Evolutionary conservation across 2,797 vertebrate species (phyloP), one percentile per base, ranked within the genome.

Genomic region (Acanthornis magna): DNA sequence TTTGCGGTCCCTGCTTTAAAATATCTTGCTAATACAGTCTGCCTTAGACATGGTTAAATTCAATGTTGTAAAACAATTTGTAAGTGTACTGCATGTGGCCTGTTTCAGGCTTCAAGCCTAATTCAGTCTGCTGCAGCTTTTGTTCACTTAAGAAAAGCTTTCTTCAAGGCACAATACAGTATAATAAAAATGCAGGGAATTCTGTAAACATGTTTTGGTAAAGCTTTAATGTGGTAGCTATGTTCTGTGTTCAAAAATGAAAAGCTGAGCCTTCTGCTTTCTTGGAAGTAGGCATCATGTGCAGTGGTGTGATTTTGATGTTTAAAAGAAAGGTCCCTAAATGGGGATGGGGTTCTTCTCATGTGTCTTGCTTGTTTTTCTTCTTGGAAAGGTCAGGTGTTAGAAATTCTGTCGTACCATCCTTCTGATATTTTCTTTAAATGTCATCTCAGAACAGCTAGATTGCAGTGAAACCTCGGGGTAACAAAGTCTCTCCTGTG

Each of bases 401-500:
- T 82, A 83, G 66, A 86, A 91, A 85, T 94, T 95, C 58, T 93
- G 7, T 17, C 92, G 7, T 16, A 60, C 43, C 66, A 51, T 29
- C 10, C 22, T 40, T 88, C 58, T 81, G 50, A 66, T 34, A 55
- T 89, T 92, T 91, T 95, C 74, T 62, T 13, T 92, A 87, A 90
- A 80, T 88, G 63, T 78, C 45, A 87, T 88, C 88, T 90, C 16
- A 91, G 90, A 61, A 85, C 66, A 95, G 74, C 53, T 65, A 42
- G 54, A 91, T 51, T 77, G 65, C 73, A 38, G 74, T 92, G 43
- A 95, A 97, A 85, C 55, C 48, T 88, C 58, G 16, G 30, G 16
- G 61, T 68, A 93, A 91, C 57, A 38, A 94, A 91, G 34, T 94
- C 85, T 94, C 85, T 96, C 42, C 4, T 58, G 85, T 76, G n/a